Percentiles rank a stretch among this genome's conserved stretches.
These are phyloP conservation scores for Psittacula derbiana DNA, from an alignment of 2,797 vertebrate genomes.

Conservation along the genomic window DNA sequence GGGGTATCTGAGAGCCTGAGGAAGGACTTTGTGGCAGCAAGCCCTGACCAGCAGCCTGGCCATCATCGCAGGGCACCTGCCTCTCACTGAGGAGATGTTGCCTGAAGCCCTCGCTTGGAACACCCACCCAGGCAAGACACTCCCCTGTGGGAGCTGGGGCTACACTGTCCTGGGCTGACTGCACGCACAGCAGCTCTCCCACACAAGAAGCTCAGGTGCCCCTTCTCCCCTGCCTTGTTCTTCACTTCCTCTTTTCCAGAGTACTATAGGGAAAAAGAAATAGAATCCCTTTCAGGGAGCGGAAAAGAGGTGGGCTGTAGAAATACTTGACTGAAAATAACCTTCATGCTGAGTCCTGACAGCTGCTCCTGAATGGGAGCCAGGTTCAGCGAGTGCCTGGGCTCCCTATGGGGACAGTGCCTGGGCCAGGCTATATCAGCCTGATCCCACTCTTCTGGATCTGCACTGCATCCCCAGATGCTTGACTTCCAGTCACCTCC, in stretches of 20 bases:
- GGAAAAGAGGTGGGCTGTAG: slow-evolving; percentile 7
- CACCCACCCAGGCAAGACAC: background rate
- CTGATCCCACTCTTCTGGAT: background rate
- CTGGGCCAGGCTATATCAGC: background rate
- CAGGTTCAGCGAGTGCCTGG: background rate
- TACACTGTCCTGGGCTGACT: rapidly evolving
- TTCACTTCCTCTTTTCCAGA: background rate
- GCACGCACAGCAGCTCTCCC: background rate
- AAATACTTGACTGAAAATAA: slow-evolving; percentile 57
- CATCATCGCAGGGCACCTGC: background rate
- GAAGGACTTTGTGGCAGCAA: background rate
- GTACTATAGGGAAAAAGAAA: slow-evolving; percentile 14
- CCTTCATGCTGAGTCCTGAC: slow-evolving; percentile 27
- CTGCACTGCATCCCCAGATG: background rate
- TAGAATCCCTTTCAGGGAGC: slow-evolving; percentile 18
- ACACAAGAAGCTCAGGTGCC: rapidly evolving
- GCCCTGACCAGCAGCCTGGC: slow-evolving; percentile 22
- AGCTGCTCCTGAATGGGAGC: background rate
- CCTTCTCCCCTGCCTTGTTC: background rate
- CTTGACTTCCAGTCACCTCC: background rate
- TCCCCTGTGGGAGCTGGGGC: background rate
- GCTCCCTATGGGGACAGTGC: background rate
- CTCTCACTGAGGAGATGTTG: background rate
- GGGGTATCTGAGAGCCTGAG: background rate
- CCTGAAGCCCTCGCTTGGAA: rapidly evolving